Percentiles rank a stretch among this genome's conserved stretches.
Evolutionary conservation across 1,140 invertebrate genomes (phyloP).

Genomic region (Heliconius nattereri): DNA sequence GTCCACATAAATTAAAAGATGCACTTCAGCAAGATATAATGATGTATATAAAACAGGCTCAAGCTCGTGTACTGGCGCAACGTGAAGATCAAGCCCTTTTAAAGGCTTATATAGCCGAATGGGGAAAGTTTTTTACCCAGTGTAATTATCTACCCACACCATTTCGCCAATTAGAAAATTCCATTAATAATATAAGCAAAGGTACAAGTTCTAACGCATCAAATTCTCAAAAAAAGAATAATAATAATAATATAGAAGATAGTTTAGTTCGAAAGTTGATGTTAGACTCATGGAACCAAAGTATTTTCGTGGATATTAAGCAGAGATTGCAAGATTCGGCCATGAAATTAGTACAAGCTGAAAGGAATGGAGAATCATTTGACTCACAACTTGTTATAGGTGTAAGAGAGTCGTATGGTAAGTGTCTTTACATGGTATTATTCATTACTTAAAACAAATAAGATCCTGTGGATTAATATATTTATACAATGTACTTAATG

Average conservation of each 20-base stretch:
- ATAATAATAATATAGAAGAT: constrained; percentile 90
- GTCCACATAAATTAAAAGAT: constrained; percentile 90
- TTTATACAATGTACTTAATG: no score
- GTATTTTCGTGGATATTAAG: constrained; percentile 98
- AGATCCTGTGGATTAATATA: no score
- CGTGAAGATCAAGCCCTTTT: constrained; percentile 96
- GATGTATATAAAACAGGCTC: constrained; percentile 96
- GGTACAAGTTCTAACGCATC: constrained; percentile 68
- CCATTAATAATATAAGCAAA: constrained; percentile 82
- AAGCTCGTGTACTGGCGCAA: constrained; percentile 92
- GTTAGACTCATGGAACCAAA: constrained; percentile 98
- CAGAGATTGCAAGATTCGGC: constrained; percentile 96
- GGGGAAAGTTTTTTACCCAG: constrained; percentile 98
- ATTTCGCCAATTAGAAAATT: constrained; percentile 95
- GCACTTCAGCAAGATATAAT: constrained; percentile 96
- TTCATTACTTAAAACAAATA: no score
- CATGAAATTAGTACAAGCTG: constrained; percentile 97
- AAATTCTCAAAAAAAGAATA: constrained; percentile 86
- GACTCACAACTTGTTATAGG: constrained; percentile 98
- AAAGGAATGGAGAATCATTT: constrained; percentile 98
- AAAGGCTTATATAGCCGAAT: constrained; percentile 97
- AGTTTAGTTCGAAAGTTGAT: constrained; percentile 96
- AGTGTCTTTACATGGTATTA: constrained; percentile 25
- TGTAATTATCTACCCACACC: constrained; percentile 98
- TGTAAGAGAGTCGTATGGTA: constrained; percentile 96